Conservation (phyloP, 2,113 vertebrate species). For the Centropristis striata region DNA sequence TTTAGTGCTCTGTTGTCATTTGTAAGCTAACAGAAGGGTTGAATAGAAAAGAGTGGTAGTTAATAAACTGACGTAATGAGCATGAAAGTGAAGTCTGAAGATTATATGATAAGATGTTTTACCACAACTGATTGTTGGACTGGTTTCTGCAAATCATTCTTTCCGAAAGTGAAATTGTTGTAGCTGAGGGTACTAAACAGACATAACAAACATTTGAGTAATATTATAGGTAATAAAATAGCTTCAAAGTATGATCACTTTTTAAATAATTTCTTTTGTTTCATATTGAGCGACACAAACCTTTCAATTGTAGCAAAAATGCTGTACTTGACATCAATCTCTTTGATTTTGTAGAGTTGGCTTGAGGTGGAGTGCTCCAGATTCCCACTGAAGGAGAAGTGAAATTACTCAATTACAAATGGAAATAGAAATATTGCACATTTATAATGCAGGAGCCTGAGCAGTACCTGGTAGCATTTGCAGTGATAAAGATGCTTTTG, state of each 20-base stretch:
- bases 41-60: too few species aligned
- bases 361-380: slow-evolving; percentile 21
- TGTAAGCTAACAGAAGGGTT: too few species aligned
- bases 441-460: not conserved
- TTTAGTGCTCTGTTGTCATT: too few species aligned
- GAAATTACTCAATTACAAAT: not conserved
- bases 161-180: slow-evolving; percentile 83
- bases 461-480: slow-evolving; percentile 78
- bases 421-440: not conserved
- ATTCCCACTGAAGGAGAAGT: slow-evolving; percentile 77
- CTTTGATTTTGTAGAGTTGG: slow-evolving; percentile 43
- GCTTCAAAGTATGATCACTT: not conserved
- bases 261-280: not conserved
- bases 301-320: slow-evolving; percentile 80
- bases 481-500: slow-evolving; percentile 62
- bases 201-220: not conserved
- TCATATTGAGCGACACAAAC: slow-evolving; percentile 57
- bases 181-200: slow-evolving; percentile 83
- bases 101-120: too few species aligned
- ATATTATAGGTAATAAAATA: not conserved
- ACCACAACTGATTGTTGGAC: too few species aligned
- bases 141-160: slow-evolving; percentile 70
- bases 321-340: slow-evolving; percentile 80
- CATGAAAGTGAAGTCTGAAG: too few species aligned
- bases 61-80: too few species aligned